A percentile compares a stretch with the other conserved stretches of the same genome.
phyloP scores from a whole-genome alignment of 1,140 invertebrate species.

The Dendrolimus punctatus region DNA sequence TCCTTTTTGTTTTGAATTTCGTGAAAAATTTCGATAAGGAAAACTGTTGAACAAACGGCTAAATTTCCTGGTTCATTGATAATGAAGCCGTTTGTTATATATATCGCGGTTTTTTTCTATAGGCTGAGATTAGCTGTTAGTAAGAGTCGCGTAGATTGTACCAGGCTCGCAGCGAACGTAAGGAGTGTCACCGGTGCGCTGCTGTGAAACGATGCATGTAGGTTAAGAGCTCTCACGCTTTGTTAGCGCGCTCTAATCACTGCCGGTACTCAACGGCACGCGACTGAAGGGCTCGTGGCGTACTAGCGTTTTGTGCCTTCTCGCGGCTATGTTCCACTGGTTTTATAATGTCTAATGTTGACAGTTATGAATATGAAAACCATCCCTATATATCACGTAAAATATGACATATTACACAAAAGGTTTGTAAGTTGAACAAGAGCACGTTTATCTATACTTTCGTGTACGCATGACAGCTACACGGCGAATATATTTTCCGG shows the following conservation, averaged over 20 bases:
- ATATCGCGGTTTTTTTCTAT: slow-evolving; percentile 14
- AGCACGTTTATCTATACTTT: too few species aligned
- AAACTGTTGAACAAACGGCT: too few species aligned
- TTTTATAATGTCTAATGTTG: too few species aligned
- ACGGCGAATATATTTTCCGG: too few species aligned
- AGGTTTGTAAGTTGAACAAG: too few species aligned
- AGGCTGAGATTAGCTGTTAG: slow-evolving; percentile 33
- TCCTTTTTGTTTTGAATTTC: slow-evolving; percentile 26
- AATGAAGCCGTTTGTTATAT: background rate
- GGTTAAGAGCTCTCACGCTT: slow-evolving; percentile 64
- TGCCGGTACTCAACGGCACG: slow-evolving; percentile 54
- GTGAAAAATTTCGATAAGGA: background rate
- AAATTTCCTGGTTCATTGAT: too few species aligned
- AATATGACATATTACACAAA: too few species aligned
- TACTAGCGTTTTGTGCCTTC: slow-evolving; percentile 59
- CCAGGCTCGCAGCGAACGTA: slow-evolving; percentile 41
- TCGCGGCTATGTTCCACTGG: slow-evolving; percentile 15
- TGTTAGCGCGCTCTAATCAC: slow-evolving; percentile 68
- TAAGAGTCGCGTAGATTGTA: slow-evolving; percentile 22
- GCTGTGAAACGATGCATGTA: slow-evolving; percentile 65
- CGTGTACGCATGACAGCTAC: too few species aligned
- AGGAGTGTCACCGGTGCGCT: slow-evolving; percentile 43
- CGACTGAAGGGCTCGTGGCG: slow-evolving; percentile 53
- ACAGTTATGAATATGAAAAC: too few species aligned
- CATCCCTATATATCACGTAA: too few species aligned